Base-by-base conservation (phyloP, 2,113 vertebrate species). In the Planiliza haematocheilus region DNA sequence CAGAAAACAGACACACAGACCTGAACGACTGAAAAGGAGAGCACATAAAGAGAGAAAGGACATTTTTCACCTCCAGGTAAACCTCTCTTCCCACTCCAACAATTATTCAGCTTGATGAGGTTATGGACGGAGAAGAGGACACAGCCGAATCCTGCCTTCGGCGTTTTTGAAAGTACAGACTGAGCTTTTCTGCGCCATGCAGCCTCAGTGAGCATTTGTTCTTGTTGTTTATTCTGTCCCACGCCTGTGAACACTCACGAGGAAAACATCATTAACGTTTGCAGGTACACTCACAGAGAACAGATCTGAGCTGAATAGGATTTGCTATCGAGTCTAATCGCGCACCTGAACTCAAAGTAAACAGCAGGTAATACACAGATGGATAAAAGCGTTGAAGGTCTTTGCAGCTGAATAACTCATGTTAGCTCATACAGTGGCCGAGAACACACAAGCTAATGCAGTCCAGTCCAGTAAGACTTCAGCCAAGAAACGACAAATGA, bases 21-120 rank as follows among this genome's bases (percentile, higher is more conserved):
- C 24, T 58, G 34, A 69, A 65, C 51, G 66, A 52, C 17, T 51
- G 37, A 67, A 30, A 61, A 45, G 48, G 56, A 36, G 30, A 59
- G 65, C 56, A 42, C 4, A 7, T 53, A 1, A 59, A 21, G n/a
- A 55, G 21, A 53, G 18, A 67, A 50, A 75, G 80, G 78, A 77
- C 62, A 77, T 85, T 68, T 81, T 72, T 88, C 45, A 82, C 84
- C 82, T 86, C 36, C 65, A 82, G 86, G 90, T 88, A 77, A 79
- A 84, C 68, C 74, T 70, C 74, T 61, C 41, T 49, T 69, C 10
- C 11, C 57, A 49, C 70, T 41, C 57, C 62, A 81, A 88, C 81
- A 87, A 89, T 88, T 81, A 86, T 85, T 86, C 80, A 84, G 82
- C 50, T 63, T 85, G 83, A 89, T 88, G 84, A 88, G 86, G 82